phyloP scores from a whole-genome alignment of 1,140 invertebrate genomes.

The Brevipalpus yothersi region DNA sequence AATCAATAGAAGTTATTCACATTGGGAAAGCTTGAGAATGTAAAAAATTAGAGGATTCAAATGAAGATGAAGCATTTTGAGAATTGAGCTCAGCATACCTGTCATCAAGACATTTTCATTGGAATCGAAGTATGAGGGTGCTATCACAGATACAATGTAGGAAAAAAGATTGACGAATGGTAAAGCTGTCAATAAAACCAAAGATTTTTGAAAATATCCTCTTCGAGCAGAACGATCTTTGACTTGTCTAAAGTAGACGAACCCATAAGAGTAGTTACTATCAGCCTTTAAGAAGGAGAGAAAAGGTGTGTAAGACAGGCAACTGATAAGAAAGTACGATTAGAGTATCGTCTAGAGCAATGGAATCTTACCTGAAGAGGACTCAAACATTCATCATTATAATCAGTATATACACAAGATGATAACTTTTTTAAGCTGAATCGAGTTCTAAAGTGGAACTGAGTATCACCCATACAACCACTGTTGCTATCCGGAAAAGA shows the following conservation, averaged over 20 bases:
- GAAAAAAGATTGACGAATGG: conserved; percentile 83
- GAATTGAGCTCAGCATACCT: conserved; percentile 16
- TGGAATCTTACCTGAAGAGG: conserved; percentile 18
- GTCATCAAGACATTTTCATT: conserved; percentile 58
- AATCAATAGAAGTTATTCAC: background rate
- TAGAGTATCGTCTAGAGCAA: too few species aligned
- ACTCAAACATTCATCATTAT: conserved; percentile 20
- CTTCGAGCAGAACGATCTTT: conserved; percentile 73
- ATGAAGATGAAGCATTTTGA: background rate
- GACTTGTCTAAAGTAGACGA: conserved; percentile 80
- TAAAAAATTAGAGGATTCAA: too few species aligned
- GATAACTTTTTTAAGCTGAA: conserved; percentile 17
- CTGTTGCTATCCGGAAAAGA: conserved; percentile 75
- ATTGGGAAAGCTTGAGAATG: background rate
- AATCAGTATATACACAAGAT: conserved; percentile 10
- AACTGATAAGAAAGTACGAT: too few species aligned
- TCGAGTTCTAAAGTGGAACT: conserved; percentile 70
- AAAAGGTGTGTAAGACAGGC: background rate
- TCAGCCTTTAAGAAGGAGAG: conserved; percentile 31
- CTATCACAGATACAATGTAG: conserved; percentile 58
- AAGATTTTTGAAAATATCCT: conserved; percentile 97
- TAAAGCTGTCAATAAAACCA: conserved; percentile 70
- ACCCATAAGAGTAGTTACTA: conserved; percentile 67
- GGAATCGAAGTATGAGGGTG: conserved; percentile 80
- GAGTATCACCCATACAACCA: conserved; percentile 92